Evolutionary conservation across 2,888 invertebrate genomes (phyloP).

Genomic region (Geotrupes spiniger): DNA sequence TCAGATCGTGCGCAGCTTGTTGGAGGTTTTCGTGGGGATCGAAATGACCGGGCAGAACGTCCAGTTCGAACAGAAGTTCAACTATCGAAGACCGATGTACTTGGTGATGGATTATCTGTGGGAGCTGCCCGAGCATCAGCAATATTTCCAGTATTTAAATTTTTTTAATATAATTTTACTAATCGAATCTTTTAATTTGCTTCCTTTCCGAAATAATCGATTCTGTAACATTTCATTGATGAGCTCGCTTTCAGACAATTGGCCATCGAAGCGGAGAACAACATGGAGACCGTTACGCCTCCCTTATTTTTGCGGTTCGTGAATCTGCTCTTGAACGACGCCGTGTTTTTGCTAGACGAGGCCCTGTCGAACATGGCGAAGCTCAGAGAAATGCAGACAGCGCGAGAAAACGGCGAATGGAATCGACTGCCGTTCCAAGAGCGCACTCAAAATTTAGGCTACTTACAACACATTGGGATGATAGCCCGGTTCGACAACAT

Average conservation of each 20-base stretch:
- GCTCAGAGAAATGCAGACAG: conserved; percentile 76
- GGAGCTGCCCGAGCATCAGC: conserved; percentile 74
- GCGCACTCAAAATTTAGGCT: conserved; percentile 69
- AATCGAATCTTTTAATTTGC: not conserved
- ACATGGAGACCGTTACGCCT: conserved; percentile 87
- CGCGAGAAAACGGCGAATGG: conserved; percentile 77
- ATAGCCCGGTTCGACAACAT: conserved; percentile 90
- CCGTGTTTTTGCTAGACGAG: conserved; percentile 92
- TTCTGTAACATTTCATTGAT: conserved; percentile 1
- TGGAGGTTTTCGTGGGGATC: conserved; percentile 94
- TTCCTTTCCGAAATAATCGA: not conserved
- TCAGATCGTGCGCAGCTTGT: conserved; percentile 74
- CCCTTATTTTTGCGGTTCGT: conserved; percentile 93
- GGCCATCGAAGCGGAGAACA: conserved; percentile 75
- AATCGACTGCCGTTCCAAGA: conserved; percentile 65
- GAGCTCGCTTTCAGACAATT: too few species aligned
- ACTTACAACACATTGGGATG: conserved; percentile 75
- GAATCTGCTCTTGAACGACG: conserved; percentile 96
- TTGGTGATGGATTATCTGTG: conserved; percentile 88
- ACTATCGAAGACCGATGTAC: conserved; percentile 95
- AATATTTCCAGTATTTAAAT: conserved; percentile 67
- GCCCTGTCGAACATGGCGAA: conserved; percentile 87
- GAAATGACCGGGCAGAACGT: conserved; percentile 97
- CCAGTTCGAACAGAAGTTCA: conserved; percentile 95
- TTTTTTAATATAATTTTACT: conserved; percentile 1